Conservation (phyloP, 2,113 vertebrate species). For the Marmota monax region DNA sequence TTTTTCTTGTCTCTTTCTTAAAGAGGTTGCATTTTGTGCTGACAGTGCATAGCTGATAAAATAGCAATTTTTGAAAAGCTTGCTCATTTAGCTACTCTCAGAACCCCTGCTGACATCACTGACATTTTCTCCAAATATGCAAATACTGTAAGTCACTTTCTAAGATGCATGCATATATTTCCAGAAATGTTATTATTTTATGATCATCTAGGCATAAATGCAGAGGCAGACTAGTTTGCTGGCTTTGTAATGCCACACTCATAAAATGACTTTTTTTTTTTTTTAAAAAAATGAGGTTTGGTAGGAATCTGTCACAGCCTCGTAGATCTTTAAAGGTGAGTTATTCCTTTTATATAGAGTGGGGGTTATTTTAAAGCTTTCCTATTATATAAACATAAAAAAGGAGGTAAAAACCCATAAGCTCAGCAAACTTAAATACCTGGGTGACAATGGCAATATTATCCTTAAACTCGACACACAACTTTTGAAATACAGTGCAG, state of each 20-base stretch:
- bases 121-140: conserved; percentile 83
- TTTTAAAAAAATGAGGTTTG: conserved; percentile 75
- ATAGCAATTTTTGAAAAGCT: conserved; percentile 79
- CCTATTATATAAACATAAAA: conserved; percentile 76
- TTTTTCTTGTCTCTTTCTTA: conserved; percentile 80
- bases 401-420: conserved; percentile 69
- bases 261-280: conserved; percentile 80
- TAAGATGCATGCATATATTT: conserved; percentile 78
- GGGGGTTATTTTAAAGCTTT: conserved; percentile 76
- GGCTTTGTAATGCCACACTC: conserved; percentile 73
- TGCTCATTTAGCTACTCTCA: conserved; percentile 80
- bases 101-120: conserved; percentile 82
- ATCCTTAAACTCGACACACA: conserved; percentile 81
- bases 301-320: conserved; percentile 77
- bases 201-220: conserved; percentile 83
- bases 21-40: conserved; percentile 80
- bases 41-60: conserved; percentile 81
- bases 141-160: conserved; percentile 78
- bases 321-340: conserved; percentile 80
- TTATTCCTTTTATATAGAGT: conserved; percentile 77
- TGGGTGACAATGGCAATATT: conserved; percentile 78
- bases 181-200: conserved; percentile 85
- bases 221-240: conserved; percentile 69
- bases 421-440: conserved; percentile 81
- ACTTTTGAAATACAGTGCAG: conserved; percentile 85